A percentile compares a stretch with the other conserved stretches of the same genome.
These are phyloP conservation scores for Strix aluco DNA, from an alignment of 2,113 vertebrate genomes.

Conservation along the genomic window DNA sequence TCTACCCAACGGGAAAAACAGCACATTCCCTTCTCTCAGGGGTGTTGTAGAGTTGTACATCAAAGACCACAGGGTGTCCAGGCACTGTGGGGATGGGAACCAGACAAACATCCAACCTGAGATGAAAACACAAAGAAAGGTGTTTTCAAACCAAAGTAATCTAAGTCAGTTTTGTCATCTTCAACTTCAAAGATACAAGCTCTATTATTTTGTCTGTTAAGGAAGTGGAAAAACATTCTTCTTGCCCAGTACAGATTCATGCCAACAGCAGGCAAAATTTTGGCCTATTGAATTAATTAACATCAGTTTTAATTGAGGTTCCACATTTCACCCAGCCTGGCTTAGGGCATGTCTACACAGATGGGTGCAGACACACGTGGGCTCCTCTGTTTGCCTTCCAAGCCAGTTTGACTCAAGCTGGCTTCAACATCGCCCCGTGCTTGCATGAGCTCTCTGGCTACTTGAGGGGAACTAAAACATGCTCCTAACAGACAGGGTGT, in stretches of 20 bases:
- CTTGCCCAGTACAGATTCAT: not conserved
- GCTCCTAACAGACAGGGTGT: not conserved
- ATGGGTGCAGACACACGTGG: not conserved
- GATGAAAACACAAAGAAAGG: not conserved
- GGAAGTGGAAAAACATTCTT: not conserved
- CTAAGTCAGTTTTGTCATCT: constrained; percentile 3
- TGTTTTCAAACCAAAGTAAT: not conserved
- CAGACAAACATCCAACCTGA: not conserved
- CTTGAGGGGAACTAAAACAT: not conserved
- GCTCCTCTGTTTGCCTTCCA: constrained; percentile 41
- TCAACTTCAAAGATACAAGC: constrained; percentile 7
- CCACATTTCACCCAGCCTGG: constrained; percentile 24
- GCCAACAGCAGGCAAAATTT: not conserved
- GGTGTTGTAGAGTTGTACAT: not conserved
- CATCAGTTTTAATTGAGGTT: constrained; percentile 4
- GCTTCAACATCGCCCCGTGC: not conserved
- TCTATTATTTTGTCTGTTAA: constrained; percentile 8
- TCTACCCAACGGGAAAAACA: not conserved
- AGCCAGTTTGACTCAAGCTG: not conserved
- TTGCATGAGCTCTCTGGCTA: not conserved
- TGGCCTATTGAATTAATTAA: constrained; percentile 42
- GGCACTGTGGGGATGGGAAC: not conserved
- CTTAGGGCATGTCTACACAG: constrained; percentile 58
- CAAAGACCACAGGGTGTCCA: not conserved
- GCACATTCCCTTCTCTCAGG: not conserved